Conservation (phyloP, 2,797 vertebrate species). For the Sorex maritimensis region DNA sequence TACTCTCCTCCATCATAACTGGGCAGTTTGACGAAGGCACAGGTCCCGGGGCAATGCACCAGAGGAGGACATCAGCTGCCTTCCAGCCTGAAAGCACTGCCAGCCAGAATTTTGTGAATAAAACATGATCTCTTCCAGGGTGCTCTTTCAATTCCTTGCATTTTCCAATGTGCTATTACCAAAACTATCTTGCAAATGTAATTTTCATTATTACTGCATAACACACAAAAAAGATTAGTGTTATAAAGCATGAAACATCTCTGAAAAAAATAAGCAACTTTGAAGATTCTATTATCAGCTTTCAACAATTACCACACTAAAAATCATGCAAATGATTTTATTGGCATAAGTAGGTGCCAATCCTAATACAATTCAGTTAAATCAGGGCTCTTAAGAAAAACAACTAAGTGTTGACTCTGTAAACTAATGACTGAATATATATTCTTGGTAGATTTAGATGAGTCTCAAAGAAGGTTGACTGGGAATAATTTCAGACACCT, state of each 20-base stretch:
- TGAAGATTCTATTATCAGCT: slow-evolving; percentile 65
- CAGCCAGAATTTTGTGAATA: slow-evolving; percentile 20
- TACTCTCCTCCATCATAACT: not conserved
- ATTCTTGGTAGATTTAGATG: slow-evolving; percentile 44
- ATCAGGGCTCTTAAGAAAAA: slow-evolving; percentile 21
- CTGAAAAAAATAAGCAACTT: slow-evolving; percentile 57
- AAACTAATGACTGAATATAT: slow-evolving; percentile 41
- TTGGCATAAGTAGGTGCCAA: not conserved
- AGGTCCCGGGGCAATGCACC: not conserved
- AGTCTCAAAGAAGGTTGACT: not conserved
- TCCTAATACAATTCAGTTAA: slow-evolving; percentile 59
- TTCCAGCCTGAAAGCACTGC: not conserved
- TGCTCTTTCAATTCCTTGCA: slow-evolving; percentile 49
- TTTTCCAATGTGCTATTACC: slow-evolving; percentile 71
- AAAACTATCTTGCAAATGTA: slow-evolving; percentile 68
- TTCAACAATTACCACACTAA: slow-evolving; percentile 53
- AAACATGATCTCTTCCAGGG: slow-evolving; percentile 60
- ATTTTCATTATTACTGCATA: slow-evolving; percentile 72
- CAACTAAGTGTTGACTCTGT: not conserved
- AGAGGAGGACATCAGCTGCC: not conserved
- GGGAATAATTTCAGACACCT: slow-evolving; percentile 26
- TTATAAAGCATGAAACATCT: slow-evolving; percentile 69
- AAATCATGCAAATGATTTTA: slow-evolving; percentile 69
- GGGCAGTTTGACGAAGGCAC: not conserved
- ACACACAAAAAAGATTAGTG: slow-evolving; percentile 68